A percentile compares a stretch with the other conserved stretches of the same genome.
These are phyloP conservation scores for Nothocercus julius DNA, from an alignment of 2,113 vertebrate species.

Conservation along the genomic window DNA sequence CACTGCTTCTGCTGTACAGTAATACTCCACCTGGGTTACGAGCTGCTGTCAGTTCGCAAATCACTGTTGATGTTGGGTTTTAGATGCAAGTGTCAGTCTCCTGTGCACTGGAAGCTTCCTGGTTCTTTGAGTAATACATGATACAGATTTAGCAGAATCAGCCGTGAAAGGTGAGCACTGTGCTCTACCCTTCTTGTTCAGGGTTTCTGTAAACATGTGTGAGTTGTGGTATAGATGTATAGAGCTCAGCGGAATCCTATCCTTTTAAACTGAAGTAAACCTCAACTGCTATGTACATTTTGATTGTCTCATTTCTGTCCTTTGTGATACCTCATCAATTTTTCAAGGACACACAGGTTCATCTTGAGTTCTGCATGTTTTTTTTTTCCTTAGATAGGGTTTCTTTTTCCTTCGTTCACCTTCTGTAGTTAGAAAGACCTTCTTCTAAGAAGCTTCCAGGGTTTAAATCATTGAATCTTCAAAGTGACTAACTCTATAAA, in stretches of 20 bases:
- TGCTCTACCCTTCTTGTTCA: background rate
- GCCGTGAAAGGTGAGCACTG: background rate
- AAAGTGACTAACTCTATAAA: background rate
- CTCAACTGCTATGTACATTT: background rate
- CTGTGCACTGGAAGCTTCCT: background rate
- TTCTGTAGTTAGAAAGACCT: background rate
- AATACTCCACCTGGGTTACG: background rate
- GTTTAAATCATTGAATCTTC: background rate
- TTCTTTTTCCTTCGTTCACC: background rate
- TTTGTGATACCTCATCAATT: background rate
- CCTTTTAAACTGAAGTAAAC: background rate
- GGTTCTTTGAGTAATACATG: background rate
- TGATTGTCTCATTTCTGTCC: background rate
- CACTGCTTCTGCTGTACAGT: background rate
- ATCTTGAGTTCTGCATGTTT: background rate
- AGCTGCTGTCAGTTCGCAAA: background rate
- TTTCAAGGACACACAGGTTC: background rate
- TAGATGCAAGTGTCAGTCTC: background rate
- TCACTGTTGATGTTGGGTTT: background rate
- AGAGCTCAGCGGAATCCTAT: background rate
- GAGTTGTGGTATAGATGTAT: background rate
- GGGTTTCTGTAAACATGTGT: background rate
- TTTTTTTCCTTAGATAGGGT: background rate
- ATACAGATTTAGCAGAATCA: background rate
- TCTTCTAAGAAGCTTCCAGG: background rate